These are phyloP conservation scores for Eriosoma lanigerum DNA, from an alignment of 1,140 invertebrate species.

Conservation along the genomic window DNA sequence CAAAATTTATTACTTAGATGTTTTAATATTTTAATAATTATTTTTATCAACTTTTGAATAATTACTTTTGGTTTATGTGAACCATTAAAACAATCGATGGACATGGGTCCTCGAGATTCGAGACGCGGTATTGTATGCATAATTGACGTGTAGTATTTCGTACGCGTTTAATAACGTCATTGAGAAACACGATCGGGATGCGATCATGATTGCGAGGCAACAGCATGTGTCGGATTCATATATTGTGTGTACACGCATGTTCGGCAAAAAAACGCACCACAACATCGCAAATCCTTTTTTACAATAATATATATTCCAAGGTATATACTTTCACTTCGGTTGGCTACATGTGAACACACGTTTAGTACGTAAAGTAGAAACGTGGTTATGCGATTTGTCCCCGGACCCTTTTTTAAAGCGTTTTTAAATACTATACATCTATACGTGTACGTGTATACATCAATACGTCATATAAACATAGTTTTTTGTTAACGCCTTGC, in stretches of 20 bases:
- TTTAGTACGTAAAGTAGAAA: not conserved
- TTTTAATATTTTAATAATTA: too few relatives aligned
- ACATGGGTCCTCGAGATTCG: too few relatives aligned
- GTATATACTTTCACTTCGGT: slow-evolving; percentile 36
- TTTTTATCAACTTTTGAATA: too few relatives aligned
- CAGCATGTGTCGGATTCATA: not conserved
- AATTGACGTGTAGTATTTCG: not conserved
- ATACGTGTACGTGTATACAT: too few relatives aligned
- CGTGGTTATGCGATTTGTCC: not conserved
- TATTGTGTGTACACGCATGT: too few relatives aligned
- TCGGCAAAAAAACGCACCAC: not conserved
- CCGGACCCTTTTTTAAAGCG: not conserved
- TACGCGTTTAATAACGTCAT: not conserved
- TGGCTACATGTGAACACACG: not conserved
- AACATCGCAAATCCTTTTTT: slow-evolving; percentile 8
- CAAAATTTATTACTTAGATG: too few relatives aligned
- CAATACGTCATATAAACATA: too few relatives aligned
- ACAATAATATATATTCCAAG: slow-evolving; percentile 7
- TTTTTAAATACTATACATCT: not conserved
- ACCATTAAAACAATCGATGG: too few relatives aligned
- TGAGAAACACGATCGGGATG: slow-evolving; percentile 1
- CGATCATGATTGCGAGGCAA: not conserved
- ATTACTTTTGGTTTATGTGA: too few relatives aligned
- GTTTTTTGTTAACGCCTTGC: too few relatives aligned
- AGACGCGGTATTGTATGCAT: too few relatives aligned